phyloP scores from a whole-genome alignment of 2,113 vertebrate species.

The Nymphicus hollandicus region DNA sequence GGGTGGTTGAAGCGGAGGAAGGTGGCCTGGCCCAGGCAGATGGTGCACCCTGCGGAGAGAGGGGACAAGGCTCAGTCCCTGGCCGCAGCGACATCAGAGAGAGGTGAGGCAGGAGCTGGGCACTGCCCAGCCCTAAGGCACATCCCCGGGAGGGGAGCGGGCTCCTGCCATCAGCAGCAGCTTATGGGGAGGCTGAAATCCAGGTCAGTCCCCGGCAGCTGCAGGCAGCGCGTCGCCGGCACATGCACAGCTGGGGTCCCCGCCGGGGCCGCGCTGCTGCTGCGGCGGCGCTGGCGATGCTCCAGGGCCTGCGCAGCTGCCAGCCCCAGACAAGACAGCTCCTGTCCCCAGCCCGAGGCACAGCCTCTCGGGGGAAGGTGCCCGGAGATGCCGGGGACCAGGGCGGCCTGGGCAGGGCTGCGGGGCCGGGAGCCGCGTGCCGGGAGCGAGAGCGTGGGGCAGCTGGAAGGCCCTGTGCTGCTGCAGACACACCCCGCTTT shows the following conservation, averaged over 20 bases:
- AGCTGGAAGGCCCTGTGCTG: not conserved
- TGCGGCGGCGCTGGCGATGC: not conserved
- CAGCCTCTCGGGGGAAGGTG: not conserved
- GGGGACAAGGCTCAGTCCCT: not conserved
- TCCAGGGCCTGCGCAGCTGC: not conserved
- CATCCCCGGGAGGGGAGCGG: rapidly evolving
- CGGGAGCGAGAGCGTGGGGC: not conserved
- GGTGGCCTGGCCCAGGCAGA: slow-evolving; percentile 92
- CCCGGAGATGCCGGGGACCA: rapidly evolving
- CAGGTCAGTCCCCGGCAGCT: slow-evolving; percentile 10
- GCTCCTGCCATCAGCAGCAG: not conserved
- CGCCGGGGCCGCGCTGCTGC: not conserved
- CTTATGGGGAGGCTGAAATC: slow-evolving; percentile 28
- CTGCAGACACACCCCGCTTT: not conserved
- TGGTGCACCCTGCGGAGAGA: slow-evolving; percentile 85
- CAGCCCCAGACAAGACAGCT: slow-evolving; percentile 38
- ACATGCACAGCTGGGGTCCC: slow-evolving; percentile 45
- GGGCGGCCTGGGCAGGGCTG: not conserved
- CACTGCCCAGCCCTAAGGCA: not conserved
- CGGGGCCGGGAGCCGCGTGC: rapidly evolving
- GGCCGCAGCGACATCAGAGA: rapidly evolving
- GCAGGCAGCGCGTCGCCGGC: not conserved
- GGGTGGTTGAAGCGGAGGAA: slow-evolving; percentile 97
- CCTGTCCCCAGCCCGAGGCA: not conserved
- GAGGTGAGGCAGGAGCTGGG: rapidly evolving